A percentile compares a stretch with the other conserved stretches of the same genome.
These are phyloP conservation scores for Melikaiella ostensackeni DNA, from an alignment of 2,888 invertebrate genomes.

Conservation along the genomic window DNA sequence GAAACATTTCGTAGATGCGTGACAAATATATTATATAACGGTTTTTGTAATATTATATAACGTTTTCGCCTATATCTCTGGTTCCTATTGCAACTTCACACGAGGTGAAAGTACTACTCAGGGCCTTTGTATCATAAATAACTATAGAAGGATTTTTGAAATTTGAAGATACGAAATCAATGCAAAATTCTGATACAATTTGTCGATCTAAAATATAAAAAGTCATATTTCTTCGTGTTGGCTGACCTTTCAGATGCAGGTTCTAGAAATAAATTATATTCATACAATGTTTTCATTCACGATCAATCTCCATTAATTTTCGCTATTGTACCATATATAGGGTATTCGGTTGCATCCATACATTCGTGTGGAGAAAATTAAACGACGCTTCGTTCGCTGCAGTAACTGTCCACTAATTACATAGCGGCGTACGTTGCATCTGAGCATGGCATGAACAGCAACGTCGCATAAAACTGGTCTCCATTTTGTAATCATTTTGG, in stretches of 20 bases:
- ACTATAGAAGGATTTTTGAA: no score
- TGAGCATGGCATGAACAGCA: constrained; percentile 28
- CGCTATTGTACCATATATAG: constrained; percentile 20
- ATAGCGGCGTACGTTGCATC: constrained; percentile 31
- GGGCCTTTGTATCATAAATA: no score
- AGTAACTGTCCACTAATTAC: constrained; percentile 38
- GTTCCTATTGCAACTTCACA: no score
- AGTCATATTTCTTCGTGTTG: constrained; percentile 13
- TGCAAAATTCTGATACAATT: neutral
- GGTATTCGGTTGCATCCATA: constrained; percentile 20
- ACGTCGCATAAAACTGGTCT: constrained; percentile 20
- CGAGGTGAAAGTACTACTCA: no score
- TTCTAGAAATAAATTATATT: constrained; percentile 29
- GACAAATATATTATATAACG: no score
- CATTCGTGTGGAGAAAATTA: constrained; percentile 27
- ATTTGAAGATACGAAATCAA: no score
- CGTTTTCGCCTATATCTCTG: no score
- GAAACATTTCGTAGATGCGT: no score
- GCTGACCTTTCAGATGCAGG: constrained; percentile 17
- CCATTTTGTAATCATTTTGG: constrained; percentile 28
- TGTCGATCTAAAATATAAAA: neutral
- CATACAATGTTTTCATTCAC: constrained; percentile 27
- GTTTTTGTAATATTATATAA: no score
- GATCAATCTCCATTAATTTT: constrained; percentile 37
- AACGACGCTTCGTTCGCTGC: constrained; percentile 23